A percentile compares a stretch with the other conserved stretches of the same genome.
Evolutionary conservation across 2,888 invertebrate species (phyloP).

Genomic region (Phaedon cochleariae): DNA sequence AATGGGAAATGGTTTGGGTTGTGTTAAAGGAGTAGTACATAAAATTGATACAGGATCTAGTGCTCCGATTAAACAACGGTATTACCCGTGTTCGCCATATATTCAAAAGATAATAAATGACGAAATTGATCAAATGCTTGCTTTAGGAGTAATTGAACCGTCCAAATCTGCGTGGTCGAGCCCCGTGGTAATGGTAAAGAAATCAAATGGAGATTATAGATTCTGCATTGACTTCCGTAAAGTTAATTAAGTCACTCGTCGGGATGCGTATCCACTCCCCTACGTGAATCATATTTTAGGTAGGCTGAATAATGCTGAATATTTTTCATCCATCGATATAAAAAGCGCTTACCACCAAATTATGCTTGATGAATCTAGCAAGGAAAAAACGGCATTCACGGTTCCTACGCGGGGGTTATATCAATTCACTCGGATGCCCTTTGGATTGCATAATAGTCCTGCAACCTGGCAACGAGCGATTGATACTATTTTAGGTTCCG

Average conservation of each 20-base stretch:
- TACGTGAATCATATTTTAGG: slow-evolving; percentile 2
- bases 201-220: slow-evolving; percentile 39
- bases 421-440: too few relatives aligned
- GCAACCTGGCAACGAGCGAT: neutral
- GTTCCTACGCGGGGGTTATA: slow-evolving; percentile 3
- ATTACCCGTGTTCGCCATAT: slow-evolving; percentile 29
- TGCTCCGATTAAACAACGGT: slow-evolving; percentile 28
- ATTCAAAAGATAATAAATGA: slow-evolving; percentile 26
- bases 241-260: too few relatives aligned
- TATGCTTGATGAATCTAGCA: too few relatives aligned
- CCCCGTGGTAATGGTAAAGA: slow-evolving; percentile 48
- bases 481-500: slow-evolving; percentile 7
- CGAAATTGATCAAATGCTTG: slow-evolving; percentile 41
- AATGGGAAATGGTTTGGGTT: slow-evolving; percentile 14
- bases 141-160: slow-evolving; percentile 26
- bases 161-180: slow-evolving; percentile 50
- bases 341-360: too few relatives aligned
- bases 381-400: slow-evolving; percentile 21
- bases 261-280: too few relatives aligned
- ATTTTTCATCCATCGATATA: slow-evolving; percentile 3
- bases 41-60: slow-evolving; percentile 22
- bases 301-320: neutral
- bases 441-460: too few relatives aligned
- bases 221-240: too few relatives aligned
- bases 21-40: slow-evolving; percentile 21